phyloP scores from a whole-genome alignment of 2,113 vertebrate species.

The Eulacestoma nigropectus region DNA sequence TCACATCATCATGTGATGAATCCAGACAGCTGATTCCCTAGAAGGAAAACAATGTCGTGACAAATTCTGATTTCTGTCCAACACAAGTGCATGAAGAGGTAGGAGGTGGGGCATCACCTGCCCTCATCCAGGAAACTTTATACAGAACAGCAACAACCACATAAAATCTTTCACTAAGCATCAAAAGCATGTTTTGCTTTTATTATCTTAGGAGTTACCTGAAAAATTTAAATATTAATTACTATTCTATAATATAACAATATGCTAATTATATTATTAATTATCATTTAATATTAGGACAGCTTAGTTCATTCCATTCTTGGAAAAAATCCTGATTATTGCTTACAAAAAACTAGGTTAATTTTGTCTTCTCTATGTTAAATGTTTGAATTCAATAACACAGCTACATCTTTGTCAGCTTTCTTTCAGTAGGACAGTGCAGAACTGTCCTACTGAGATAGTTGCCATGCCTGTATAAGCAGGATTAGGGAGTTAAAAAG shows the following conservation, averaged over 20 bases:
- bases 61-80: neutral
- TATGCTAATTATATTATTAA: neutral
- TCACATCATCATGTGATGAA: neutral
- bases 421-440: neutral
- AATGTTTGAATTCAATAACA: neutral
- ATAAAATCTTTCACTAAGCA: neutral
- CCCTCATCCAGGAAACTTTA: neutral
- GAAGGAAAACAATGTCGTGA: neutral
- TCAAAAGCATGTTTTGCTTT: neutral
- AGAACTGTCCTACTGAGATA: neutral
- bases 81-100: neutral
- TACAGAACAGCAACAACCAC: neutral
- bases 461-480: neutral
- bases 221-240: neutral
- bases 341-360: neutral
- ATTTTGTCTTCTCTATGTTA: neutral
- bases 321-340: neutral
- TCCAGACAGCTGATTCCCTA: neutral
- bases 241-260: neutral
- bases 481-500: neutral
- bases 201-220: neutral
- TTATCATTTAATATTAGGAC: neutral
- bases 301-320: neutral
- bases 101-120: neutral
- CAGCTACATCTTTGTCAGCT: neutral